Conservation (phyloP, 2,888 invertebrate species). For the Pristionchus japonicus region DNA sequence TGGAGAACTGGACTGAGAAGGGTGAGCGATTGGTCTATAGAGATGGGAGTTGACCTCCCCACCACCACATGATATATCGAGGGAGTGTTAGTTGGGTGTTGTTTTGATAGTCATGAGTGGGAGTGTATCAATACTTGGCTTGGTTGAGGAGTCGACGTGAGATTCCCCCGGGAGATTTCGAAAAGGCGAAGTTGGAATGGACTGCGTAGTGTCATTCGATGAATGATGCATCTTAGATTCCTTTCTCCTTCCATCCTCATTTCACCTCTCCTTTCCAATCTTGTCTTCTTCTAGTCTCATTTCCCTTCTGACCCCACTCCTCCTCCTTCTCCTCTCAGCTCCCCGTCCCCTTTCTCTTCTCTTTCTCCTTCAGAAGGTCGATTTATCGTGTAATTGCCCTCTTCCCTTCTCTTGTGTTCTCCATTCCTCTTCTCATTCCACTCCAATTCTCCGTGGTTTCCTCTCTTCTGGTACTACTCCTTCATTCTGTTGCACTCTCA, state of each 20-base stretch:
- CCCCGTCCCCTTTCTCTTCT: background rate
- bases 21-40: background rate
- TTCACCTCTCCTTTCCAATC: constrained; percentile 37
- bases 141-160: constrained; percentile 24
- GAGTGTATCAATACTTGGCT: constrained; percentile 2
- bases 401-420: constrained; percentile 15
- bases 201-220: constrained; percentile 38
- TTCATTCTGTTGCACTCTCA: constrained; percentile 6
- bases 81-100: background rate
- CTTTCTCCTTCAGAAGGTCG: constrained; percentile 32
- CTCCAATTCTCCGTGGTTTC: background rate
- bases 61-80: background rate
- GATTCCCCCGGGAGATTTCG: background rate
- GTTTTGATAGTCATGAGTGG: constrained; percentile 32
- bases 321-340: background rate
- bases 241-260: constrained; percentile 9
- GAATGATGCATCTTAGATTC: constrained; percentile 18
- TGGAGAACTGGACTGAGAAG: constrained; percentile 5
- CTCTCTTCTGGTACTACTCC: constrained; percentile 3
- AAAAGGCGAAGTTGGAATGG: background rate
- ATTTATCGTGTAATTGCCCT: constrained; percentile 26
- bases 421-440: background rate
- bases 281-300: constrained; percentile 9
- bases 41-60: background rate
- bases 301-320: constrained; percentile 22